Base-by-base conservation (phyloP, 2,113 vertebrate genomes). In the Empidonax traillii region DNA sequence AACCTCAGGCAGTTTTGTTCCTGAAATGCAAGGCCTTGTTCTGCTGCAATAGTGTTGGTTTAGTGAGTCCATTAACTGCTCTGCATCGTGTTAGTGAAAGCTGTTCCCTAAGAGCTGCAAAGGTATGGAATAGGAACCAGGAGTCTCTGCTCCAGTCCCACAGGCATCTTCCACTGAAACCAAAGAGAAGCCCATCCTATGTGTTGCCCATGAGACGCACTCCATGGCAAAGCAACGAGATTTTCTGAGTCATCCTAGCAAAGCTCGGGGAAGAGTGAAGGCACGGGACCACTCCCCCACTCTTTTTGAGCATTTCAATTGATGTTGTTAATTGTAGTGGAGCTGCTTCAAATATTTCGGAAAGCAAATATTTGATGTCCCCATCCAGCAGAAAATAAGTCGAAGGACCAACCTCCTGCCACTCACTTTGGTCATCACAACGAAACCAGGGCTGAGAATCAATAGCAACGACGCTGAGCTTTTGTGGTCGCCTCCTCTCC, bases 351-450 rank as follows among this genome's bases (percentile, higher is more conserved):
- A 85, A 79, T 92, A 83, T 25, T 89, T 84, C 62, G 53, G 63
- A 87, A 89, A 77, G 81, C 90, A 96, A 96, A 97, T 96, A 96
- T 96, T 94, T 94, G 94, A 80, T 92, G 90, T 96, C 90, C 79
- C 18, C 77, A 62, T 85, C 67, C 73, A 86, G 44, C 67, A 59
- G 67, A 72, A 94, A 95, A 80, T 12, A 30, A 77, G 61, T 23
- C 27, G 51, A 75, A 84, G 85, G 91, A 67, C 19, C 55, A 92
- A 63, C 75, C 3, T 1, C 68, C 81, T 93, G 88, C 83, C 39
- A 3, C 81, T 73, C 87, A 63, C 87, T 75, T 75, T 56, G 71
- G 74, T 52, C 84, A 79, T 52, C 81, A 24, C 86, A 47, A 93
- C 91, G 72, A 90, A 95, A 27, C 75, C 20, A 43, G 65, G 43